Conservation (phyloP, 1,140 invertebrate genomes). For the Wasmannia auropunctata region DNA sequence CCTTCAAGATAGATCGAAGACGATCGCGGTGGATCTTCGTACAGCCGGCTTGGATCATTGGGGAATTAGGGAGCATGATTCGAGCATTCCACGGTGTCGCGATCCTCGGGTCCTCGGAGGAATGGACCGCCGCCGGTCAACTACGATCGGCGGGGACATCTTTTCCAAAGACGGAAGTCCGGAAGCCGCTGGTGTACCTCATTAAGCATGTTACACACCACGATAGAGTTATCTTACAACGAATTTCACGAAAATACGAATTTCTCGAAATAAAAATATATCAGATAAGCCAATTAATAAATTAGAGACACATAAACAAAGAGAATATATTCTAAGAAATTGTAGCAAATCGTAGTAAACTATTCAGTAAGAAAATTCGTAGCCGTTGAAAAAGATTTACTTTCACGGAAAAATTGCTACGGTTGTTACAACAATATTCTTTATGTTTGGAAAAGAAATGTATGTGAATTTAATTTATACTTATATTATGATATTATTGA, state of each 20-base stretch:
- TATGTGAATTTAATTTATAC: too few species aligned
- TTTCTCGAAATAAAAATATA: background rate
- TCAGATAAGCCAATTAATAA: background rate
- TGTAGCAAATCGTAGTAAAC: background rate
- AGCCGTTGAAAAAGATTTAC: background rate
- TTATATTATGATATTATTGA: too few species aligned
- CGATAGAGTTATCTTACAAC: background rate
- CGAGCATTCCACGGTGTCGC: slow-evolving; percentile 75
- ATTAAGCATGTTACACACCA: background rate
- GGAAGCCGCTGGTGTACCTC: background rate
- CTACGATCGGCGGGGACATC: slow-evolving; percentile 9
- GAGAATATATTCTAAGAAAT: background rate
- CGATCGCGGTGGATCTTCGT: slow-evolving; percentile 52
- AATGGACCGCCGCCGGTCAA: background rate
- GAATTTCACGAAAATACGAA: background rate
- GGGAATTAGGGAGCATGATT: slow-evolving; percentile 83
- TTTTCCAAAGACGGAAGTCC: slow-evolving; percentile 15
- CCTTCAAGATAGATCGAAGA: slow-evolving; percentile 61
- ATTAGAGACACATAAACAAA: background rate
- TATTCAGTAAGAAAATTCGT: background rate
- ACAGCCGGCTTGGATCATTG: slow-evolving; percentile 67
- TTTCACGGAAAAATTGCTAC: too few species aligned
- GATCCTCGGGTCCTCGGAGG: slow-evolving; percentile 31
- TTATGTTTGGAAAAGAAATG: too few species aligned
- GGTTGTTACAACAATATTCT: too few species aligned